Conservation (phyloP, 2,888 invertebrate genomes). For the Copidosoma aretas region DNA sequence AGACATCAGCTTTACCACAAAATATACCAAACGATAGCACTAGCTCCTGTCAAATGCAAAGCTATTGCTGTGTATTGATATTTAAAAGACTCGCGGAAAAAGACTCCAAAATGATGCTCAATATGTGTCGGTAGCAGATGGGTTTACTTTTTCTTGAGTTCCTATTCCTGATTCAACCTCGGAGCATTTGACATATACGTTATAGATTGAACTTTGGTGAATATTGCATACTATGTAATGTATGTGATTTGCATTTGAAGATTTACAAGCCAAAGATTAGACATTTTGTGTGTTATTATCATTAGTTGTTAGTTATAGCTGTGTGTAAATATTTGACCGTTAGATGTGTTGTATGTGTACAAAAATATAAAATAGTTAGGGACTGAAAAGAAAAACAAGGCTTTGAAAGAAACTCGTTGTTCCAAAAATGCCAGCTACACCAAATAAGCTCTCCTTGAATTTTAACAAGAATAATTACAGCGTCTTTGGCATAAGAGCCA, state of each 20-base stretch:
- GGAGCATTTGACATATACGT: constrained; percentile 33
- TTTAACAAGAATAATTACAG: constrained; percentile 62
- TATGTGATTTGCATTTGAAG: constrained; percentile 36
- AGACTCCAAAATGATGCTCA: constrained; percentile 55
- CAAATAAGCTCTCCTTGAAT: constrained; percentile 61
- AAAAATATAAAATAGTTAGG: constrained; percentile 20
- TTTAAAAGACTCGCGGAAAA: constrained; percentile 46
- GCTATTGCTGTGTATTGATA: constrained; percentile 33
- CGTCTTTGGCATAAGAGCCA: constrained; percentile 57
- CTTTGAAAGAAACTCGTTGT: constrained; percentile 7
- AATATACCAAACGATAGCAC: constrained; percentile 58
- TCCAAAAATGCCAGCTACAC: constrained; percentile 59
- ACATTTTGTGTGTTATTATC: constrained; percentile 29
- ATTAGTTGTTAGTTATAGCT: constrained; percentile 10
- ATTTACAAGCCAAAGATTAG: constrained; percentile 39
- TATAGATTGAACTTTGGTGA: constrained; percentile 32
- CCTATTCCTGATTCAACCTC: constrained; percentile 31
- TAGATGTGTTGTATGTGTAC: constrained; percentile 6
- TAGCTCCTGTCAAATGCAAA: constrained; percentile 46
- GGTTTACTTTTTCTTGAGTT: constrained; percentile 46
- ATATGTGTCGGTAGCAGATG: constrained; percentile 62
- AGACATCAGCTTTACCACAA: constrained; percentile 49
- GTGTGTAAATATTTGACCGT: neutral
- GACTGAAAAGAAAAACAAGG: constrained; percentile 31
- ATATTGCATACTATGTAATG: constrained; percentile 30